Evolutionary conservation across 2,113 vertebrate species (phyloP), one percentile per base, ranked within the genome.

Genomic region (Charadrius vociferus): DNA sequence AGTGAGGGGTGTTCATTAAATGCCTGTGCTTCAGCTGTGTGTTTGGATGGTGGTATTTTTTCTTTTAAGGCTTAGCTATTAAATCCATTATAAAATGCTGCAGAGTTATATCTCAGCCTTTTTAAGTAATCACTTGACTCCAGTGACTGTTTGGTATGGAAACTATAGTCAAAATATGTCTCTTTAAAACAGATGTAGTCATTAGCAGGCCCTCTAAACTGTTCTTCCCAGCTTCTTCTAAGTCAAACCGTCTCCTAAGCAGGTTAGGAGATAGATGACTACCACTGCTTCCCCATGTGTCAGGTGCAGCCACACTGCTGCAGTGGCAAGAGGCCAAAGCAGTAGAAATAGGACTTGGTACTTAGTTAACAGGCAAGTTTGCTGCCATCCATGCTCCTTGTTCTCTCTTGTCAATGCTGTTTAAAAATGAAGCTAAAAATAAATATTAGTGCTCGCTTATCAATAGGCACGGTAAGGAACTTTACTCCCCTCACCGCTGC

Each of bases 151-250:
- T 92, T 82, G 81, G 74, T 86, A 73, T 74, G 84, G 93, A 80
- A 97, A 67, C 55, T 53, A 14, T 52, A 86, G 91, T 85, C 70
- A 94, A 97, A 96, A 91, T 82, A 87, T 12, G 34, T 80, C 70
- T 79, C 34, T 92, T 96, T 93, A 73, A 97, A 96, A 95, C 77
- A 94, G 90, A 95, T 84, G 75, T 92, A 84, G 78, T 90, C 78
- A 80, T 95, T 83, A 95, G 89, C 45, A 71, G 75, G 71, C 66
- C 79, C 49, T 82, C 83, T 77, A 75, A 92, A 75, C n/a, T 49
- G 18, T 62, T 32, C 75, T 94, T 84, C 84, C 87, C 53, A 82
- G 50, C 43, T 70, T 80, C 70, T 94, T 62, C 55, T 59, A 32
- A 87, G 84, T n/a, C 78, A 91, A 68, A n/a, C 62, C 14, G 1